A percentile compares a stretch with the other conserved stretches of the same genome.
Evolutionary conservation across 2,797 vertebrate species (phyloP).

Genomic region (Malacoraja senta): DNA sequence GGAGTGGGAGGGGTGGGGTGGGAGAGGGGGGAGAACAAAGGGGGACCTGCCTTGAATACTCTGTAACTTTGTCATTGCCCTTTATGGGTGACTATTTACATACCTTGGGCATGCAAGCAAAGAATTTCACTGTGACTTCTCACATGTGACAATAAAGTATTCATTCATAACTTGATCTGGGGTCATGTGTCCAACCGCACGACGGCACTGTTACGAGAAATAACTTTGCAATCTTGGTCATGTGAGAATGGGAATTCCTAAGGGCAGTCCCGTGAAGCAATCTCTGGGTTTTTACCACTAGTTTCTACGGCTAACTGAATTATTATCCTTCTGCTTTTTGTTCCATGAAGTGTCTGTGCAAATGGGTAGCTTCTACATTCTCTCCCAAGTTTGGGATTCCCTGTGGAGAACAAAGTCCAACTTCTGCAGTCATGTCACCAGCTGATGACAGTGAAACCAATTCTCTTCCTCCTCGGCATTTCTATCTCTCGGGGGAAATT

Average conservation of each 20-base stretch:
- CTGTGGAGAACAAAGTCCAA: not conserved
- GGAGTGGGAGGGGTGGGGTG: too few relatives aligned
- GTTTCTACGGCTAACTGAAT: not conserved
- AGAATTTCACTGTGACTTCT: too few relatives aligned
- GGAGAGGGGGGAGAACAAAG: too few relatives aligned
- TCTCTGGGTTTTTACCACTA: too few relatives aligned
- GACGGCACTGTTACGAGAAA: not conserved
- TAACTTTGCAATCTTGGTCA: not conserved
- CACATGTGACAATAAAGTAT: too few relatives aligned
- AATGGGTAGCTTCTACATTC: not conserved
- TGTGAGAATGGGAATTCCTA: not conserved
- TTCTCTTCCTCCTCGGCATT: not conserved
- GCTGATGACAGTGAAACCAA: not conserved
- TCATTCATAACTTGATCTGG: not conserved
- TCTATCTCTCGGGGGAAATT: constrained; percentile 12
- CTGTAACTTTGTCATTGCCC: too few relatives aligned
- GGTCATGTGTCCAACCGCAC: not conserved
- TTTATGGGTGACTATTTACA: too few relatives aligned
- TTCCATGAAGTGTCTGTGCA: not conserved
- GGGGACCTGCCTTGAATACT: too few relatives aligned
- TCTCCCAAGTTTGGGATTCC: not conserved
- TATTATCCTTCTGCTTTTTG: not conserved
- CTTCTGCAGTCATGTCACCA: too few relatives aligned
- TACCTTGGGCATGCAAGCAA: too few relatives aligned
- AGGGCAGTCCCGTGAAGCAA: not conserved